These are phyloP conservation scores for Lithosia quadra DNA, from an alignment of 2,888 invertebrate species.

Conservation along the genomic window DNA sequence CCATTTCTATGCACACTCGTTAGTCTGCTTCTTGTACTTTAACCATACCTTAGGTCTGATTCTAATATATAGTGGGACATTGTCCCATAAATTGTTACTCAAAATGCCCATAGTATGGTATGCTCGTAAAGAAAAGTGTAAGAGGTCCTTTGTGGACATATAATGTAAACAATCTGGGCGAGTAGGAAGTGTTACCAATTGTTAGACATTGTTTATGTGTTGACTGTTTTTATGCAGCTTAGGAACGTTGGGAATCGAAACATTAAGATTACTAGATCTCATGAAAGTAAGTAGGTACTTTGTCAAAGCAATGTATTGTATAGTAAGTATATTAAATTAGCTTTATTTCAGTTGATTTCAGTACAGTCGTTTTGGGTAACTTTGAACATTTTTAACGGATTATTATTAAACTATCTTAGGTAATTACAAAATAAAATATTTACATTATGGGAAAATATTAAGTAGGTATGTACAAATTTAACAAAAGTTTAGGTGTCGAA, in stretches of 20 bases:
- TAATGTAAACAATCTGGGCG: slow-evolving; percentile 44
- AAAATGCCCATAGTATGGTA: slow-evolving; percentile 63
- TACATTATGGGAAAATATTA: too few species aligned
- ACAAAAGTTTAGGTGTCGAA: too few species aligned
- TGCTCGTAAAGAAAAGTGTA: slow-evolving; percentile 58
- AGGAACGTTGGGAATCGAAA: slow-evolving; percentile 31
- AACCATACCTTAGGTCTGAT: slow-evolving; percentile 54
- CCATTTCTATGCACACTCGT: slow-evolving; percentile 56
- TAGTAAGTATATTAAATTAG: too few species aligned
- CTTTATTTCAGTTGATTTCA: too few species aligned
- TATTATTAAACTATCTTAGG: too few species aligned
- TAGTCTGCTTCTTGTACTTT: slow-evolving; percentile 60
- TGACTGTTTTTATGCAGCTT: slow-evolving; percentile 35
- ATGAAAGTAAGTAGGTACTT: slow-evolving; percentile 26
- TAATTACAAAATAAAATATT: too few species aligned
- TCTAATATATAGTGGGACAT: slow-evolving; percentile 68
- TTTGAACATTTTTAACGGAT: too few species aligned
- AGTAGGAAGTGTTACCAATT: slow-evolving; percentile 56
- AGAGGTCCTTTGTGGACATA: slow-evolving; percentile 43
- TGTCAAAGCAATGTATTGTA: slow-evolving; percentile 11
- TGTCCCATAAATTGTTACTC: slow-evolving; percentile 74
- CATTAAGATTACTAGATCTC: slow-evolving; percentile 37
- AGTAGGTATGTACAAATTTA: too few species aligned
- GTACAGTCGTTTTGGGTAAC: too few species aligned
- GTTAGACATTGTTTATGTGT: slow-evolving; percentile 43